phyloP scores from a whole-genome alignment of 2,113 vertebrate genomes.

The Gasterosteus aculeatus region DNA sequence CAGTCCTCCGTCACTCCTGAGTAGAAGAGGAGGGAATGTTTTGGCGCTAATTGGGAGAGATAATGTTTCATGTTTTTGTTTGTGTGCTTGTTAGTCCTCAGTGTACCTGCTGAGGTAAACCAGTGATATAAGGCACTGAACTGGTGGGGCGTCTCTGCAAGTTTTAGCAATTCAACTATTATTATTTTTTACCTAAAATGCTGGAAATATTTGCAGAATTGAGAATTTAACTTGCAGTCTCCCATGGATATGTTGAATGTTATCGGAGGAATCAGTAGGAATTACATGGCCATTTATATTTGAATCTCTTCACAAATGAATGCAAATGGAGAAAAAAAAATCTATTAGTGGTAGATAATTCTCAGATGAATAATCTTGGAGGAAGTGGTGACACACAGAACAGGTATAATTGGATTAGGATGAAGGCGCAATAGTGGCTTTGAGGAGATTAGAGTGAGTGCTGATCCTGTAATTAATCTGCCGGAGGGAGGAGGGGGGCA shows the following conservation, averaged over 20 bases:
- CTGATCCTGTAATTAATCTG: constrained; percentile 98
- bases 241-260: constrained; percentile 4
- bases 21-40: constrained; percentile 8
- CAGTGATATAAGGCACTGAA: background rate
- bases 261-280: constrained; percentile 36
- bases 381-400: constrained; percentile 86
- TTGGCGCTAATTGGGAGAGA: constrained; percentile 41
- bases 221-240: constrained; percentile 16
- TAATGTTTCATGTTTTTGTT: constrained; percentile 37
- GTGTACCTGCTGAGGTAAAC: constrained; percentile 14
- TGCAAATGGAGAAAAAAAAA: constrained; percentile 41
- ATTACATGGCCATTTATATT: constrained; percentile 47
- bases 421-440: constrained; percentile 88
- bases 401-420: constrained; percentile 99
- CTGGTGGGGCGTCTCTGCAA: background rate
- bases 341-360: constrained; percentile 78
- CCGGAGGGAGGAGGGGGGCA: constrained; percentile 58
- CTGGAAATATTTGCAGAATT: background rate
- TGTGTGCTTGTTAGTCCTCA: constrained; percentile 31
- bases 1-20: constrained; percentile 13
- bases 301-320: constrained; percentile 44
- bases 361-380: constrained; percentile 88
- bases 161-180: background rate
- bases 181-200: background rate
- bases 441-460: constrained; percentile 96